Evolutionary conservation across 2,113 vertebrate genomes (phyloP), one percentile per base, ranked within the genome.

Genomic region (Physeter macrocephalus): DNA sequence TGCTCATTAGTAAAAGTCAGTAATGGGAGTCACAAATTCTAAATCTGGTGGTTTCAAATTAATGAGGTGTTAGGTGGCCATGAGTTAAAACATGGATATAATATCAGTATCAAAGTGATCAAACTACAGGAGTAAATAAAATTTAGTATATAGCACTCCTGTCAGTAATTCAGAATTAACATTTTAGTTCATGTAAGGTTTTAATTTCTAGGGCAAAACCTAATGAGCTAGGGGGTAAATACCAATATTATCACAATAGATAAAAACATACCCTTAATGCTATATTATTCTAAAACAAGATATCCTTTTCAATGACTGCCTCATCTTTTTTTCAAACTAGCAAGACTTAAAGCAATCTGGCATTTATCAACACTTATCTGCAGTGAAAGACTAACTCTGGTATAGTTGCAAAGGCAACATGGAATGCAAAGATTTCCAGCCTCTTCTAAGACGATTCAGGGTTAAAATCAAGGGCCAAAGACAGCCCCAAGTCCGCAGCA

Each of bases 21-120:
- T 66, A 74, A 82, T 8, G 36, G 54, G 86, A 72, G 10, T 67
- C 67, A 49, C n/a, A 75, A 27, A 69, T 54, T 62, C 29, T 52
- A 83, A 94, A 43, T 69, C 69, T 64, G 13, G n/a, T 61, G 52
- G 41, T 59, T 94, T 92, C 61, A 92, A 71, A 83, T 54, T 69
- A 80, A 64, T 12, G 34, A 92, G 6, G 43, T 34, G 6, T 8
- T 54, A n/a, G 2, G 46, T 14, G 10, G 14, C n/a, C 8, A 29
- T n/a, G 34, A 52, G 10, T 41, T 84, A 75, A 96, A 93, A 83
- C 36, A 92, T 2, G 23, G 49, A 86, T 13, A 6, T 25, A 81
- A 18, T 31, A 88, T 10, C 20, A 3, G 34, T 23, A 67, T 43
- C 69, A 43, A 39, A 57, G 94, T 89, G 72, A 25, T 59, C 34